Evolutionary conservation across 2,113 vertebrate species (phyloP), one percentile per base, ranked within the genome.

Genomic region (Anguilla japonica): DNA sequence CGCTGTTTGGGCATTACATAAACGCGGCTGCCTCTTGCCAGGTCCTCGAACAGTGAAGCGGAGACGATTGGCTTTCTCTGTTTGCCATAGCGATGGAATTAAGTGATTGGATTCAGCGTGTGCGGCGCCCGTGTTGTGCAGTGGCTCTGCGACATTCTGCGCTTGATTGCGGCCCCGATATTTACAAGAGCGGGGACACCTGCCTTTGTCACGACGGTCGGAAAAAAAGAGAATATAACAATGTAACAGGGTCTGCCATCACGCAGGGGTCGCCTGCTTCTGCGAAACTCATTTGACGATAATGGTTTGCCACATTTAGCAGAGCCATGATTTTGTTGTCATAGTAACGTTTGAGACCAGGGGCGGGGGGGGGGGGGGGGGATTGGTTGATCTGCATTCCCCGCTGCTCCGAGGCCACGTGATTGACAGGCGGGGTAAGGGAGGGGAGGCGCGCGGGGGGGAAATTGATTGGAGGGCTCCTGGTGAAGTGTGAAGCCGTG

Each of bases 1-100:
- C 5, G 82, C 81, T 60, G 87, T 85, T 85, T 88, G 82, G 80
- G 60, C 85, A 79, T 86, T 83, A 86, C 88, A 79, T 83, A 86
- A 85, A 83, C 50, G 71, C 41, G 0, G 8, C 57, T 46, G 5
- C 81, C 83, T 34, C 75, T 63, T 82, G 81, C 84, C 87, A 86
- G 75, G 20, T 67, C 79, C 50, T 41, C 18, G 57, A 75, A 75
- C 71, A 13, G 71, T 2, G 13, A 75, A 34, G 71, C 71, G 11
- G 71, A 34, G 71, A 75, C 9, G 71, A 13, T 75, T 75, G 71
- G 71, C 71, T 75, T n/a, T 75, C n/a, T 34, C n/a, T 3, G 71
- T 75, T 75, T 34, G 34, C 34, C 13, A 75, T 26, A 75, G 71
- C 34, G 34, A 34, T 75, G 34, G 71, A 75, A 14, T 34, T 75